phyloP scores from a whole-genome alignment of 92 coral and sea anemone species.

The Heliopora coerulea region DNA sequence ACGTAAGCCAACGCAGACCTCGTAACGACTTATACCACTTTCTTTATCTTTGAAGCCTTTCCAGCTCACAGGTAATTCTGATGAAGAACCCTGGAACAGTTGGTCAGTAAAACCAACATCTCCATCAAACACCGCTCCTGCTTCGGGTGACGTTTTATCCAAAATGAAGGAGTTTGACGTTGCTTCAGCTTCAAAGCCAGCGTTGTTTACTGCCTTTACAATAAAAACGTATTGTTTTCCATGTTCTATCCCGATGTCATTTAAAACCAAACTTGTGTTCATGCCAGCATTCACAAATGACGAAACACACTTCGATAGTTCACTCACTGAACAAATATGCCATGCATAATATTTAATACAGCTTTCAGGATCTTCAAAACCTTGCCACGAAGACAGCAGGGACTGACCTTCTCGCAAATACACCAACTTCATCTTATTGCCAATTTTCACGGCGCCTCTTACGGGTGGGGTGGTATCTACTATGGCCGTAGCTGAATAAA shows the following conservation, averaged over 20 bases:
- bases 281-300: slow-evolving; percentile 60
- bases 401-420: slow-evolving; percentile 61
- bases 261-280: slow-evolving; percentile 47
- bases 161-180: slow-evolving; percentile 69
- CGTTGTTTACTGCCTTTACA: slow-evolving; percentile 80
- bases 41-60: slow-evolving; percentile 69
- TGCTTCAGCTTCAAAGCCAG: slow-evolving; percentile 59
- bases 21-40: slow-evolving; percentile 66
- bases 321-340: slow-evolving; percentile 64
- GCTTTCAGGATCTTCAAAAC: slow-evolving; percentile 79
- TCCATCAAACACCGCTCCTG: slow-evolving; percentile 83
- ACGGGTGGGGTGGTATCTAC: slow-evolving; percentile 76
- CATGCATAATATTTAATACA: slow-evolving; percentile 72
- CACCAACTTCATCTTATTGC: slow-evolving; percentile 52
- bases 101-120: slow-evolving; percentile 42
- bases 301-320: slow-evolving; percentile 59
- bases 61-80: slow-evolving; percentile 81
- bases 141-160: slow-evolving; percentile 57
- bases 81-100: slow-evolving; percentile 66
- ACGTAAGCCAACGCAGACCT: slow-evolving; percentile 76
- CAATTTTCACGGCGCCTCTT: slow-evolving; percentile 62
- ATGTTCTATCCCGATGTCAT: slow-evolving; percentile 67
- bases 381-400: slow-evolving; percentile 68
- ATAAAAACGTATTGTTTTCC: slow-evolving; percentile 67
- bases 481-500: slow-evolving; percentile 55